Base-by-base conservation (phyloP, 2,797 vertebrate genomes). In the Enoplosus armatus region DNA sequence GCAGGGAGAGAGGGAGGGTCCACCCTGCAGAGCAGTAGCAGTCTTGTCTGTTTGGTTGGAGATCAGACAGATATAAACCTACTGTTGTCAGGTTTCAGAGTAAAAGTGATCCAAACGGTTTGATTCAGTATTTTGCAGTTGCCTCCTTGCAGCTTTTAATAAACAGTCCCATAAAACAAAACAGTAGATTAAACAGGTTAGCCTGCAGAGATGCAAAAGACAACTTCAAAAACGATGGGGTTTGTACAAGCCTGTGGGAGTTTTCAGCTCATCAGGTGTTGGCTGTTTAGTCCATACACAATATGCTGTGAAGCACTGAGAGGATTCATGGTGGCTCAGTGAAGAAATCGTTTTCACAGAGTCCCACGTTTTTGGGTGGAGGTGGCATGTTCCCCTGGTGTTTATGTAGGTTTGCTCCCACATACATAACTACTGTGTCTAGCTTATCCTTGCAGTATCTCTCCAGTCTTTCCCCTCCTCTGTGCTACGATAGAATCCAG, bases 61-160 rank as follows among this genome's bases (percentile, higher is more conserved):
- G 26, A 35, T 59, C 50, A 48, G n/a, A 53, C 39, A 41, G 31
- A 63, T 45, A 5, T 27, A 58, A 74, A 51, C 24, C n/a, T 24
- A 29, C 47, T 47, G 31, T 12, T 22, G 22, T 47, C 22, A 47
- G 45, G 27, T 35, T 56, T 33, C 3, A 14, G n/a, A 43, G 16
- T 26, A 22, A 58, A 22, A 41, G 31, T 16, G 22, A 62, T 22
- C 5, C 16, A 2, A 55, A 48, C 11, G 2, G 47, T n/a, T n/a
- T n/a, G n/a, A n/a, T n/a, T n/a, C n/a, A n/a, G n/a, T n/a, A n/a
- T n/a, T n/a, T n/a, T n/a, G n/a, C n/a, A n/a, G n/a, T n/a, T n/a
- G n/a, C n/a, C n/a, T 55, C 39, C 29, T 16, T 27, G 24, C 55
- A 50, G n/a, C 43, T 59, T 71, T 48, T 50, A 48, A 37, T 47